Evolutionary conservation across 53 echinoderm and acorn worm genomes (phyloP).

Genomic region (Echinometra lucunter): DNA sequence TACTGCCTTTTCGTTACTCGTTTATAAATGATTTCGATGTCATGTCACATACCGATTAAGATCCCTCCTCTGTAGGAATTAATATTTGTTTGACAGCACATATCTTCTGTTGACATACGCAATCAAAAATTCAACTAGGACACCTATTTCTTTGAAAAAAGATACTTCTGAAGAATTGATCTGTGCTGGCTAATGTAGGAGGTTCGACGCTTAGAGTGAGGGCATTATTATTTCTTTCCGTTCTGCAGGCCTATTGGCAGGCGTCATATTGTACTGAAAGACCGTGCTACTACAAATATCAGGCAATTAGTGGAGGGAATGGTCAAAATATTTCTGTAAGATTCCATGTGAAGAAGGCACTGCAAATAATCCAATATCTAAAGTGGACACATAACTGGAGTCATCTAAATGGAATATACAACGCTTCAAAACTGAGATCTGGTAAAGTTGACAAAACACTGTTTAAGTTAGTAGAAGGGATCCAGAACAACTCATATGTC

Average conservation of each 20-base stretch:
- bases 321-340: too few species aligned
- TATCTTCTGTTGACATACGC: too few species aligned
- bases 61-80: too few species aligned
- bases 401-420: background rate
- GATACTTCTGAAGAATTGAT: too few species aligned
- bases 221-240: background rate
- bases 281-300: background rate
- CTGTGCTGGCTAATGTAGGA: too few species aligned
- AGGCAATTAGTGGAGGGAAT: too few species aligned
- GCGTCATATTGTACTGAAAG: background rate
- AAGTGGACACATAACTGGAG: background rate
- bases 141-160: too few species aligned
- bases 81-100: too few species aligned
- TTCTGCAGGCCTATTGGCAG: background rate
- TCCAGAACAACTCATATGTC: background rate
- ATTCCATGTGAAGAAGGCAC: background rate
- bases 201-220: background rate
- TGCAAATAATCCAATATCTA: background rate
- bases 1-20: too few species aligned
- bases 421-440: background rate
- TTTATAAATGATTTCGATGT: too few species aligned
- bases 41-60: too few species aligned
- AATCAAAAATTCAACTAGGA: too few species aligned
- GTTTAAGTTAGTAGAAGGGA: background rate
- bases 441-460: background rate